These are phyloP conservation scores for Macrosiphum euphorbiae DNA, from an alignment of 2,888 invertebrate species.

Conservation along the genomic window DNA sequence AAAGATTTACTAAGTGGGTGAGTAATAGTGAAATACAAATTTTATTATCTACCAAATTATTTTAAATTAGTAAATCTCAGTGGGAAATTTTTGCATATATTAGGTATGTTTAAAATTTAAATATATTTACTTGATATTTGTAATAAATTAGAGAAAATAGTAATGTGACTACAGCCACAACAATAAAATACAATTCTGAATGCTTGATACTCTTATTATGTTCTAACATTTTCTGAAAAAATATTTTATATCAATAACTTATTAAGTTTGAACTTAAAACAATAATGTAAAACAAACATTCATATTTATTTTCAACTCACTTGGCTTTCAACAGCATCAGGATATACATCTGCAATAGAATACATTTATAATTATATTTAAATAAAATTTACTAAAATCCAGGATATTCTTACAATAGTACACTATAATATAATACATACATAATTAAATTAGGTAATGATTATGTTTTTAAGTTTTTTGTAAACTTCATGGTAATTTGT, in stretches of 20 bases:
- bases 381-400: neutral
- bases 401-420: neutral
- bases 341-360: slow-evolving; percentile 33
- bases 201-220: slow-evolving; percentile 26
- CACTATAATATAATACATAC: neutral
- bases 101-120: neutral
- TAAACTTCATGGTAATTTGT: neutral
- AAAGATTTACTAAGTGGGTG: neutral
- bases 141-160: slow-evolving; percentile 83
- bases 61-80: neutral
- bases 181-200: slow-evolving; percentile 65
- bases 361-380: neutral
- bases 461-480: neutral
- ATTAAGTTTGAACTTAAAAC: neutral
- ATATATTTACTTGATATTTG: slow-evolving; percentile 76
- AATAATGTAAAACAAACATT: neutral
- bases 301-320: slow-evolving; percentile 19
- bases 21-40: neutral
- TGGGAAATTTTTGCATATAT: neutral
- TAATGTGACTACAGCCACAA: slow-evolving; percentile 79
- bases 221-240: slow-evolving; percentile 37
- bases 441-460: neutral
- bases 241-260: slow-evolving; percentile 11
- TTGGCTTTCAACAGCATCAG: neutral
- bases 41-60: neutral